A percentile compares a stretch with the other conserved stretches of the same genome.
phyloP scores from a whole-genome alignment of 2,797 vertebrate genomes.

The Bufotes viridis region DNA sequence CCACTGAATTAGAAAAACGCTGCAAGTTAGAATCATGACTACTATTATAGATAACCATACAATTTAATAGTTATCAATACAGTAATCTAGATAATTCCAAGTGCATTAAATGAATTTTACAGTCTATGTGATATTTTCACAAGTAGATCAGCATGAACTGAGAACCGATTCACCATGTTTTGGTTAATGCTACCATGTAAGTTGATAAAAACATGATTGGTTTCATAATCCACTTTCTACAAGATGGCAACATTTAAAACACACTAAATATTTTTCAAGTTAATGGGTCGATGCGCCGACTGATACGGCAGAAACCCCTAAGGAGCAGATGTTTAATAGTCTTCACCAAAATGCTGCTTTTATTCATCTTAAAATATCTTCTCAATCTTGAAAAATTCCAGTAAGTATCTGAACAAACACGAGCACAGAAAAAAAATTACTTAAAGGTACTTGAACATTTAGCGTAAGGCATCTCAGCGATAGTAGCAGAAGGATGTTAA shows the following conservation, averaged over 20 bases:
- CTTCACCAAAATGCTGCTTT: conserved; percentile 33
- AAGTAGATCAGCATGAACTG: background rate
- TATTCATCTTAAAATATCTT: conserved; percentile 44
- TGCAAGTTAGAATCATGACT: too few relatives aligned
- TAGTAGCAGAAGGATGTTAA: background rate
- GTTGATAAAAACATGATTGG: background rate
- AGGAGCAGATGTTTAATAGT: conserved; percentile 58
- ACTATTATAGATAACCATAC: too few relatives aligned
- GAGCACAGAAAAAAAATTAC: conserved; percentile 6
- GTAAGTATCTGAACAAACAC: conserved; percentile 36
- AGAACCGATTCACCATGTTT: background rate
- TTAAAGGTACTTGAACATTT: conserved; percentile 37
- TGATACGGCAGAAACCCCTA: conserved; percentile 21
- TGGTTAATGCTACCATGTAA: background rate
- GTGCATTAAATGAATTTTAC: too few relatives aligned
- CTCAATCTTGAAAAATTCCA: conserved; percentile 27
- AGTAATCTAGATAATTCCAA: too few relatives aligned
- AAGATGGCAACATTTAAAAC: background rate
- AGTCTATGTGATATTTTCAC: too few relatives aligned
- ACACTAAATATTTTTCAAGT: conserved; percentile 34
- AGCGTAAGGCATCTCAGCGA: background rate
- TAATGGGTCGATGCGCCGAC: conserved; percentile 18
- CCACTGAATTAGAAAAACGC: too few relatives aligned
- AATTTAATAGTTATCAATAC: too few relatives aligned
- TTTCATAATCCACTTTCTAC: background rate